Evolutionary conservation across 2,888 invertebrate species (phyloP).

Genomic region (Drosophila tanythrix): DNA sequence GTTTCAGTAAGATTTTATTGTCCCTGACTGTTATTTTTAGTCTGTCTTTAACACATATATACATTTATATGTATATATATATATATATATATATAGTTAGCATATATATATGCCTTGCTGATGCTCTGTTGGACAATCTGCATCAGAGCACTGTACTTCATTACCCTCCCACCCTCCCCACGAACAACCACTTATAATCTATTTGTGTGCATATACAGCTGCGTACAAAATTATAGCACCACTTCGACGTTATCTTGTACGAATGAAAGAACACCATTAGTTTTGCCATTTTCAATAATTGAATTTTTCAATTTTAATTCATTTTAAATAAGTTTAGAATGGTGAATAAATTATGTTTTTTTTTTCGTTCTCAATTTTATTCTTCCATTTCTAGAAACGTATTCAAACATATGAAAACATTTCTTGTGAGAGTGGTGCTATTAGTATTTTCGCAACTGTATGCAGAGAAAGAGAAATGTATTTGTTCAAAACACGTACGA

Average conservation of each 20-base stretch:
- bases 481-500: background rate
- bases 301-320: background rate
- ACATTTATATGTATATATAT: background rate
- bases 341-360: background rate
- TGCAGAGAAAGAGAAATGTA: background rate
- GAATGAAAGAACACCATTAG: background rate
- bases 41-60: slow-evolving; percentile 1
- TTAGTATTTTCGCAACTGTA: background rate
- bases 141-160: slow-evolving; percentile 48
- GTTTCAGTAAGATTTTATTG: slow-evolving; percentile 19
- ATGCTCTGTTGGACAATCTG: slow-evolving; percentile 38
- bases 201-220: slow-evolving; percentile 23
- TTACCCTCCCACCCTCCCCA: slow-evolving; percentile 39
- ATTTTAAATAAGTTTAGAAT: background rate
- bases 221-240: slow-evolving; percentile 4
- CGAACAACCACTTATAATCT: slow-evolving; percentile 24
- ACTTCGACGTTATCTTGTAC: background rate
- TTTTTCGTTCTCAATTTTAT: background rate
- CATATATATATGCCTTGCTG: slow-evolving; percentile 3
- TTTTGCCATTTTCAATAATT: background rate
- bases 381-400: background rate
- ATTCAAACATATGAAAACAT: background rate
- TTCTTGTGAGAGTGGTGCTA: background rate
- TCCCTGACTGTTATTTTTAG: slow-evolving; percentile 53
- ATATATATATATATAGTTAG: background rate